Percentiles rank a stretch among this genome's conserved stretches.
phyloP scores from a whole-genome alignment of 2,113 vertebrate species.

The Pungitius pungitius region DNA sequence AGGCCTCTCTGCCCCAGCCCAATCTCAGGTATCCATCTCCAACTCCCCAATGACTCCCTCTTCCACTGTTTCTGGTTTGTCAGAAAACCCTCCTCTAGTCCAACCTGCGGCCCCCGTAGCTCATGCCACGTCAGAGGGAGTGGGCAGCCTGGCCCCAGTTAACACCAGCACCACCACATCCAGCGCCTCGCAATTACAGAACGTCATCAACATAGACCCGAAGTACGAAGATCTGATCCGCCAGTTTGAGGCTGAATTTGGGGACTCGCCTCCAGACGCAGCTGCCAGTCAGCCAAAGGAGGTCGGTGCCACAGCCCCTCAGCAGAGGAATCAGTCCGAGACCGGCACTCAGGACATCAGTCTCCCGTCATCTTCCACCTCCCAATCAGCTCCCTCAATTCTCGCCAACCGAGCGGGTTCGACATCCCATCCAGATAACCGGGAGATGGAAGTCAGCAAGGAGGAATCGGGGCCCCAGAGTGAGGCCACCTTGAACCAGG shows the following conservation, averaged over 20 bases:
- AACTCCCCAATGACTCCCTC: conserved; percentile 68
- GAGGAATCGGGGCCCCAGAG: conserved; percentile 49
- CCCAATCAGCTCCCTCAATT: conserved; percentile 38
- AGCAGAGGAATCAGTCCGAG: conserved; percentile 49
- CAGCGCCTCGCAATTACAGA: conserved; percentile 63
- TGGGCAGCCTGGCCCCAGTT: conserved; percentile 34
- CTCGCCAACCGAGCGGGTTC: conserved; percentile 37
- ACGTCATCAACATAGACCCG: conserved; percentile 84
- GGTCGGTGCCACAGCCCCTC: conserved; percentile 43
- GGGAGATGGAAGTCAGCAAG: conserved; percentile 62
- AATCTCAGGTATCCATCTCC: conserved; percentile 92
- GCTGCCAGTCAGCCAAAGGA: conserved; percentile 60
- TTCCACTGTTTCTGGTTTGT: conserved; percentile 55
- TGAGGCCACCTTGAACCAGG: conserved; percentile 54
- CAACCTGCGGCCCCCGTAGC: conserved; percentile 38
- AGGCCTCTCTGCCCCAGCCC: conserved; percentile 80
- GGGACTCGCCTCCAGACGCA: conserved; percentile 76
- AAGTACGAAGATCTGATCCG: conserved; percentile 95
- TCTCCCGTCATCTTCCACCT: conserved; percentile 49
- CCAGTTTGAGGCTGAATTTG: conserved; percentile 96
- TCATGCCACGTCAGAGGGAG: conserved; percentile 58
- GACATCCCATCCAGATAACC: conserved; percentile 44
- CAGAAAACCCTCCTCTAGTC: conserved; percentile 58
- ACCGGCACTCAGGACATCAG: conserved; percentile 68
- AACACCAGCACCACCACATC: conserved; percentile 71